These are phyloP conservation scores for Oncorhynchus mykiss DNA, from an alignment of 2,113 vertebrate species.

Conservation along the genomic window DNA sequence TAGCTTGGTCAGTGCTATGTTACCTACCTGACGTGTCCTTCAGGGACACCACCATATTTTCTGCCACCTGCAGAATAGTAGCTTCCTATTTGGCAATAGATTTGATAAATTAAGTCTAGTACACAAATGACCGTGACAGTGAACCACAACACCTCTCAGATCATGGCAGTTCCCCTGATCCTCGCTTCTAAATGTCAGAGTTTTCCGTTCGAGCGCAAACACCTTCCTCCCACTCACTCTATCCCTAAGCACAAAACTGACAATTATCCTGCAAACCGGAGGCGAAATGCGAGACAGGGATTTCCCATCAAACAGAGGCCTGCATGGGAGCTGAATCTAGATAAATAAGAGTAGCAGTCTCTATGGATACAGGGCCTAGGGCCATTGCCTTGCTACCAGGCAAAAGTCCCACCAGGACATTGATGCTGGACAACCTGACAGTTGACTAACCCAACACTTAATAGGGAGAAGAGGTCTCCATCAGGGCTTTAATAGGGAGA, in stretches of 20 bases:
- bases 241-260: conserved; percentile 11
- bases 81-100: too few relatives aligned
- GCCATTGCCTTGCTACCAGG: conserved; percentile 62
- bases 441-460: conserved; percentile 50
- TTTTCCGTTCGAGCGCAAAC: background rate
- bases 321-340: conserved; percentile 39
- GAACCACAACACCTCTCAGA: background rate
- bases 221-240: background rate
- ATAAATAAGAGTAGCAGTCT: conserved; percentile 57
- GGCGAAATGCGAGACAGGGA: conserved; percentile 24
- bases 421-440: conserved; percentile 55
- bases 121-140: background rate
- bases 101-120: too few relatives aligned
- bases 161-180: background rate
- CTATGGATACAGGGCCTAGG: conserved; percentile 44
- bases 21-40: too few relatives aligned
- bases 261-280: conserved; percentile 10
- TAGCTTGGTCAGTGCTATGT: background rate
- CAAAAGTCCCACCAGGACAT: conserved; percentile 56
- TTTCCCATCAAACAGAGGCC: conserved; percentile 24
- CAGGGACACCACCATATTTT: background rate
- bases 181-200: background rate
- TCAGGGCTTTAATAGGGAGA: too few relatives aligned
- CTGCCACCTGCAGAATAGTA: background rate
- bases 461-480: too few relatives aligned